phyloP scores from a whole-genome alignment of 2,888 invertebrate species.

The Lottia gigantea region DNA sequence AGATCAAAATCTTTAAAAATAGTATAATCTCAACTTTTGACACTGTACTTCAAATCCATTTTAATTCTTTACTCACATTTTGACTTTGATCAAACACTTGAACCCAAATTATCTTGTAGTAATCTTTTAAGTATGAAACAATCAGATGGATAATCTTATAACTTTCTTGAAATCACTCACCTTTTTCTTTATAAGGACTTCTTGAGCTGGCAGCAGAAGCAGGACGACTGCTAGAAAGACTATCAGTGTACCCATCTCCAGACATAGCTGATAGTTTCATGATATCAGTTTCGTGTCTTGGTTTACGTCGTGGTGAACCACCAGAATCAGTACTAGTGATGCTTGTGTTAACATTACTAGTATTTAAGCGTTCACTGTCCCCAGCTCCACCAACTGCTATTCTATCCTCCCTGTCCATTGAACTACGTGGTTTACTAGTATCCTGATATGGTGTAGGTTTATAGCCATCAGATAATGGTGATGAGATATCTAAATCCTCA shows the following conservation, averaged over 20 bases:
- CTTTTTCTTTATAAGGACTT: conserved; percentile 30
- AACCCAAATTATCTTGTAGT: too few species aligned
- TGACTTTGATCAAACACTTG: too few species aligned
- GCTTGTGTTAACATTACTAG: background rate
- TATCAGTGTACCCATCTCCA: conserved; percentile 31
- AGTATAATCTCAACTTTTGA: too few species aligned
- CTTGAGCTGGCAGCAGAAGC: conserved; percentile 35
- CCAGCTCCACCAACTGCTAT: background rate
- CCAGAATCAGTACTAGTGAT: background rate
- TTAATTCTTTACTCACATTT: too few species aligned
- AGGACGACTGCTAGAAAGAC: conserved; percentile 32
- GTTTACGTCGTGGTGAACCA: background rate
- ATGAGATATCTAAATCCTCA: background rate
- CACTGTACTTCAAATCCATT: too few species aligned
- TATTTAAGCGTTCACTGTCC: background rate
- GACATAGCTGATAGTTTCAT: conserved; percentile 26
- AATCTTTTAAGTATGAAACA: too few species aligned
- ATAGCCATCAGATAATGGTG: background rate
- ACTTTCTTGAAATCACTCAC: background rate
- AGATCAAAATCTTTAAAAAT: too few species aligned
- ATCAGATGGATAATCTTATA: too few species aligned
- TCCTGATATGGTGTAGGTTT: background rate
- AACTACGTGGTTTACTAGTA: background rate
- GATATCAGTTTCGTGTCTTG: background rate
- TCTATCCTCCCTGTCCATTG: background rate